These are phyloP conservation scores for Corythoichthys intestinalis DNA, from an alignment of 2,113 vertebrate species.

Conservation along the genomic window DNA sequence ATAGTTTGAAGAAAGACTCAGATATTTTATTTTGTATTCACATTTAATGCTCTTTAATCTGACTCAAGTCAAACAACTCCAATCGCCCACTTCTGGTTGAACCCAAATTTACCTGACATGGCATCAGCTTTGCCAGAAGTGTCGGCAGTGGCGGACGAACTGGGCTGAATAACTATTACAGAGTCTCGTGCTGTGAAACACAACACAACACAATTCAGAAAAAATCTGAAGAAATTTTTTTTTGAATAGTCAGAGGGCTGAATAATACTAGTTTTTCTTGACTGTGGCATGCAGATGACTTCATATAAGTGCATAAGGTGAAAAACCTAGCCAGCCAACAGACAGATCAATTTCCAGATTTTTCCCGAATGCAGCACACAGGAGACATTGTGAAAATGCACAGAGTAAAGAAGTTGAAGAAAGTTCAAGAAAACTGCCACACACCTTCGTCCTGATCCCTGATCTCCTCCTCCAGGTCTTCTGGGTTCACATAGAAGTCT, in stretches of 20 bases:
- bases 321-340: neutral
- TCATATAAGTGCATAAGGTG: neutral
- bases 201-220: constrained; percentile 32
- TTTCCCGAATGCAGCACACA: neutral
- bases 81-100: neutral
- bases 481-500: constrained; percentile 63
- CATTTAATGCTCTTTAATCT: too few relatives aligned
- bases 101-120: constrained; percentile 8
- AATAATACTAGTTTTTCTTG: neutral
- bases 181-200: constrained; percentile 47
- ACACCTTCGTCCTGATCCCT: constrained; percentile 58
- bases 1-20: too few relatives aligned
- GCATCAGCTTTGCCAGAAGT: constrained; percentile 25
- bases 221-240: neutral
- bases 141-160: constrained; percentile 9
- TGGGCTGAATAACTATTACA: constrained; percentile 58
- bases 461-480: constrained; percentile 75
- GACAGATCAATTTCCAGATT: neutral
- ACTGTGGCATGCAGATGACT: neutral
- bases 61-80: too few relatives aligned
- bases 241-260: neutral
- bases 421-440: neutral
- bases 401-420: neutral
- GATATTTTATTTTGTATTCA: too few relatives aligned
- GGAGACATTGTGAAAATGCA: neutral